A percentile compares a stretch with the other conserved stretches of the same genome.
Conservation (phyloP, 2,888 invertebrate genomes). For the Pammene aurita region DNA sequence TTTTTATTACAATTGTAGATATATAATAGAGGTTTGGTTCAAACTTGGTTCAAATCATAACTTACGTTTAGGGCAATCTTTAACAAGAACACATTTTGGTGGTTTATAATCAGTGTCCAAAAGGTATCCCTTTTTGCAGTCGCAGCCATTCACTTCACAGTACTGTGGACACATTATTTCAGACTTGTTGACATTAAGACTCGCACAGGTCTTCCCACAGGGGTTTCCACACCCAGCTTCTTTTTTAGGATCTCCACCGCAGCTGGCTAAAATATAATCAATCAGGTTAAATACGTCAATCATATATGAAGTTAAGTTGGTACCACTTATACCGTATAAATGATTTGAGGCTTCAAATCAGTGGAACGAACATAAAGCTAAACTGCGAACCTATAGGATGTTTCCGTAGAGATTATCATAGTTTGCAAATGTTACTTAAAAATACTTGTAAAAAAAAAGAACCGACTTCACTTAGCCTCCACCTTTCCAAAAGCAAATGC, state of each 20-base stretch:
- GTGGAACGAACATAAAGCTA: too few species aligned
- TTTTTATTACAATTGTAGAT: too few species aligned
- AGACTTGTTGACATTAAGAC: constrained; percentile 19
- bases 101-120: constrained; percentile 20
- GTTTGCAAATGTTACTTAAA: too few species aligned
- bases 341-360: too few species aligned
- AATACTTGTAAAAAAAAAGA: too few species aligned
- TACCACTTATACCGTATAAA: too few species aligned
- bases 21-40: too few species aligned
- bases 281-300: not conserved
- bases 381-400: too few species aligned
- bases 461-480: too few species aligned
- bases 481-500: too few species aligned
- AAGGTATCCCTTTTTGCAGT: constrained; percentile 30
- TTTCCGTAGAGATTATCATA: too few species aligned
- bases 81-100: constrained; percentile 26
- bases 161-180: constrained; percentile 25
- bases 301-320: too few species aligned
- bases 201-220: constrained; percentile 28
- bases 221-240: constrained; percentile 31
- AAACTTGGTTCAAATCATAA: not conserved
- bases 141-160: constrained; percentile 29
- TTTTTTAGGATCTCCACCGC: constrained; percentile 29
- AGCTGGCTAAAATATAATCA: constrained; percentile 19
- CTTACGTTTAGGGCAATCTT: constrained; percentile 16